Conservation (phyloP, 2,888 invertebrate genomes). For the Caenorhabditis sinica region DNA sequence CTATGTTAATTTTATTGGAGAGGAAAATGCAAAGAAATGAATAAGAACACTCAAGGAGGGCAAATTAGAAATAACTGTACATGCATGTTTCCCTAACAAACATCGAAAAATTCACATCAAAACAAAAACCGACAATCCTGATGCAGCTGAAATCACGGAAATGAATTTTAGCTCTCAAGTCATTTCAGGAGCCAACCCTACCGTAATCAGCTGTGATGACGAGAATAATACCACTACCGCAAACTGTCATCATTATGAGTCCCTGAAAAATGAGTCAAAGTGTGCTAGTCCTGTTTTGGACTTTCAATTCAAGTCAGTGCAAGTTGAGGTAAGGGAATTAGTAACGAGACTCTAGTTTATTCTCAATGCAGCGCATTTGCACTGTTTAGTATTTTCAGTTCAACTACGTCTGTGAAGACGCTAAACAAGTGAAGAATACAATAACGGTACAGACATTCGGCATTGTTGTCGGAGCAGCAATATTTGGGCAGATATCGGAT, state of each 20-base stretch:
- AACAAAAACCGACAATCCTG: conserved; percentile 36
- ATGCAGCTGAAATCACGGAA: conserved; percentile 43
- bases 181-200: conserved; percentile 18
- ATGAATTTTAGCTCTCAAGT: too few relatives aligned
- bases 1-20: too few relatives aligned
- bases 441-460: conserved; percentile 77
- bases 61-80: too few relatives aligned
- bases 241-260: conserved; percentile 27
- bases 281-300: conserved; percentile 46
- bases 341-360: too few relatives aligned
- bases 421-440: conserved; percentile 69
- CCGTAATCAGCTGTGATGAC: conserved; percentile 41
- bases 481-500: conserved; percentile 78
- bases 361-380: neutral
- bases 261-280: conserved; percentile 23
- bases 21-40: too few relatives aligned
- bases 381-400: conserved; percentile 58
- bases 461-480: conserved; percentile 76
- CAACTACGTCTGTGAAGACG: conserved; percentile 69
- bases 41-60: too few relatives aligned
- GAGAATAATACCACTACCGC: neutral
- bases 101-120: conserved; percentile 42
- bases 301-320: conserved; percentile 56
- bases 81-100: too few relatives aligned
- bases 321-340: conserved; percentile 66